Evolutionary conservation across 2,888 invertebrate genomes (phyloP), one percentile per base, ranked within the genome.

Genomic region (Clistopyga incitator): DNA sequence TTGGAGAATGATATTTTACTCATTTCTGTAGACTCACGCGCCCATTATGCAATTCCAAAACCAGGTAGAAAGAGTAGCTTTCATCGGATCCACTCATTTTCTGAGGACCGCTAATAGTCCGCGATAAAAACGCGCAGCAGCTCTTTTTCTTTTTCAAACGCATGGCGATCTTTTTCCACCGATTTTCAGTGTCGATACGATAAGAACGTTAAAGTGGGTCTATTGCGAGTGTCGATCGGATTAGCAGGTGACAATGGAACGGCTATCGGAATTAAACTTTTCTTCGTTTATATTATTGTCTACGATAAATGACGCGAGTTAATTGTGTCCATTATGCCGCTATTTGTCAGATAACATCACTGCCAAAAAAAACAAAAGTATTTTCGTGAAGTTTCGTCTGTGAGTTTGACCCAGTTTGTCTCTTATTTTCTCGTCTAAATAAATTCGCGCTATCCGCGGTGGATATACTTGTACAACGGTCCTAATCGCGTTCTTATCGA

Each of bases 281-380:
- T 71, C 54, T 38, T 56, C 29, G 25, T 56, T 42, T 18, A 42
- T 54, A 38, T 34, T 11, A 64, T 64, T 64, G 64, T 64, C 38
- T 64, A 42, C 38, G 34, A 64, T 38, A 18, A 18, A 8, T 38
- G 64, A 64, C 64, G 34, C 38, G 56, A 56, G 18, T 72, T 65
- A 45, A 79, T 67, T 45, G 42, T 65, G 42, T 64, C 70, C 45
- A 20, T 25, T 15, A 42, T 29, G 56, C 74, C 45, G 67, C 76
- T 67, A 72, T 71, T 76, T 52, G 71, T 79, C 79, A 67, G 75
- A 76, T 54, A 74, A 76, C 70, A 80, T 68, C 77, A 84, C 83
- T 84, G 83, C 80, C 83, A 76, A 72, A 76, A n/a, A 29, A 52
- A 72, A 64, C 15, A 72, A 45, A 45, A 74, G 29, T 74, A 61